Base-by-base conservation (phyloP, 64 coral and sea anemone genomes). In the Montipora foliosa region DNA sequence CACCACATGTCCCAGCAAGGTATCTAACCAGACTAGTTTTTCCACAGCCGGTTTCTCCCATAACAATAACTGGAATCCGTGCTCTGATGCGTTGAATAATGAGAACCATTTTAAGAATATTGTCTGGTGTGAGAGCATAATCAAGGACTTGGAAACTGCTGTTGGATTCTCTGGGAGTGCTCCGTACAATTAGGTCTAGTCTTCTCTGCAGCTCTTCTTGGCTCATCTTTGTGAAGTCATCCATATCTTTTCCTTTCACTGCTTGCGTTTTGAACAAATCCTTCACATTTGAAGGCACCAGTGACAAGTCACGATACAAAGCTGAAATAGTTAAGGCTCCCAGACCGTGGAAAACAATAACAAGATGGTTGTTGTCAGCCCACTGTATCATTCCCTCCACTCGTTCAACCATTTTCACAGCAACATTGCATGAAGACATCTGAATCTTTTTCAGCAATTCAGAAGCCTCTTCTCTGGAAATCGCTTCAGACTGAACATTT, bases 11-110 rank as follows among this genome's bases (percentile, higher is more conserved):
- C 46, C 78, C 80, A 11, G 97, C 97, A 47, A 98, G 76, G 79
- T 98, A 98, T 21, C 94, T 73, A 22, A 98, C 95, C 7, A 98
- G 79, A 76, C 97, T 98, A 3, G 97, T 98, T 59, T 98, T 98
- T 8, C 97, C 97, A 72, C 97, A 98, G 73, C 97, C 97, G 19
- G 97, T 98, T 88, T 98, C 97, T 5, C 97, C 97, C 97, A 98
- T 98, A 4, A 98, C 79, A 49, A 98, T 96, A 17, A 98, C 94
- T 3, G 97, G 97, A 73, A 93, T 91, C 14, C 81, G 83, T 51
- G 97, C 94, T 78, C 93, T 88, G 21, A 96, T 88, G 52, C 97
- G 91, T 82, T 93, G 94, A 64, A 98, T 91, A 45, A 98, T 98
- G 50, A 98, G 53, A 8, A 89, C 71, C 97, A 98, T 98, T 89